Percentiles rank a stretch among this genome's conserved stretches.
These are phyloP conservation scores for Drosophila ambigua DNA, from an alignment of 1,140 invertebrate species.

Conservation along the genomic window DNA sequence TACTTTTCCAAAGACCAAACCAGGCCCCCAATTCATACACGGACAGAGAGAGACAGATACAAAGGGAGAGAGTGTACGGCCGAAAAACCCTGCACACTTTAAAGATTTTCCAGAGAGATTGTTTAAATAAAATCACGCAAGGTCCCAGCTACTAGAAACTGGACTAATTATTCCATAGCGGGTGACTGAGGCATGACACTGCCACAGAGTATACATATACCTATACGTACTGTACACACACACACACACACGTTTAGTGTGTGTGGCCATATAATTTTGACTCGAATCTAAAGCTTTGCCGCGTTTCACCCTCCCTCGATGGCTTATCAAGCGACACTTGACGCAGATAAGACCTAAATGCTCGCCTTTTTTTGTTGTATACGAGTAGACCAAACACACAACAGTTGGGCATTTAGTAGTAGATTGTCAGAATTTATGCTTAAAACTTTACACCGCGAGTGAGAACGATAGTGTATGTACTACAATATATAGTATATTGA, in stretches of 20 bases:
- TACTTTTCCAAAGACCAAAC: conserved; percentile 44
- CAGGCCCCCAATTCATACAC: conserved; percentile 24
- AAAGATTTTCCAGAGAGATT: conserved; percentile 34
- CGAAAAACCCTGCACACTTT: conserved; percentile 13
- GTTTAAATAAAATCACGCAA: conserved; percentile 38
- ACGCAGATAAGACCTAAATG: conserved; percentile 24
- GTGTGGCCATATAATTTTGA: conserved; percentile 43
- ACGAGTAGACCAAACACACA: not conserved
- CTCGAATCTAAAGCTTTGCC: conserved; percentile 30
- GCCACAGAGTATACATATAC: conserved; percentile 8
- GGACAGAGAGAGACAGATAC: not conserved
- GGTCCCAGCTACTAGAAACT: not conserved
- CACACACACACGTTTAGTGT: not conserved
- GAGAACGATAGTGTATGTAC: too few species aligned
- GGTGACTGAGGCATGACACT: conserved; percentile 34
- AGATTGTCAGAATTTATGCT: not conserved
- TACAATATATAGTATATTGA: too few species aligned
- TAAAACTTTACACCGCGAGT: too few species aligned
- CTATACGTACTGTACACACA: not conserved
- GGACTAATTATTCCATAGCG: conserved; percentile 39
- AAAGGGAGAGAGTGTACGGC: not conserved
- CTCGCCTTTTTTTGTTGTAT: conserved; percentile 18
- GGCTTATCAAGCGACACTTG: conserved; percentile 40
- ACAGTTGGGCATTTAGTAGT: too few species aligned
- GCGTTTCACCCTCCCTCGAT: conserved; percentile 17